Base-by-base conservation (phyloP, 2,113 vertebrate species). In the Brienomyrus brachyistius region DNA sequence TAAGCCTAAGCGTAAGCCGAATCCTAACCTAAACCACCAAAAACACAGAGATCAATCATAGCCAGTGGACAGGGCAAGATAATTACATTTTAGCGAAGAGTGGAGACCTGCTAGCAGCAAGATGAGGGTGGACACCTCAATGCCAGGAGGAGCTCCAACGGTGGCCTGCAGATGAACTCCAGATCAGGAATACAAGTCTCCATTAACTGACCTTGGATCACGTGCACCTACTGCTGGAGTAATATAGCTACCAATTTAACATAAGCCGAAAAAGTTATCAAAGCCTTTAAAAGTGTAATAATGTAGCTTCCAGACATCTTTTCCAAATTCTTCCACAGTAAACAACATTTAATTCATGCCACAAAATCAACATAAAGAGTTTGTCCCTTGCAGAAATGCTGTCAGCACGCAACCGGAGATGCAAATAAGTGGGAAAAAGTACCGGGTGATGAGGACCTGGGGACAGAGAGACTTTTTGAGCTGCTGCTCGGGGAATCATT, bases 31-130 rank as follows among this genome's bases (percentile, higher is more conserved):
- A 15, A 77, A 82, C 88, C 74, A 80, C 89, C 86, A 89, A 43
- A 31, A 91, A 91, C 90, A 86, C 88, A 83, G 84, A 89, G 87
- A 92, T 91, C 90, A 92, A 91, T 92, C 90, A 92, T 40, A 50
- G 86, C 88, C 89, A 85, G 50, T 23, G 21, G 59, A n/a, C 19
- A 45, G 19, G 35, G 0, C 45, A 48, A 40, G n/a, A 5, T 40
- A 35, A 31, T 77, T 40, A 40, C 70, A 77, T 77, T 77, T 77
- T 31, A 77, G 70, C 11, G 5, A 77, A 4, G 70, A 77, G 31
- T 1, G 2, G 31, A 77, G 70, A 40, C 70, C 5, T 77, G 31
- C 70, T 77, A 40, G 13, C 31, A 77, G 31, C 31, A 40, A 77
- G 31, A 40, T 35, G 70, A 13, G 4, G 27, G 70, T 77, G 70